Base-by-base conservation (phyloP, 2,888 invertebrate species). In the Acronicta leporina region DNA sequence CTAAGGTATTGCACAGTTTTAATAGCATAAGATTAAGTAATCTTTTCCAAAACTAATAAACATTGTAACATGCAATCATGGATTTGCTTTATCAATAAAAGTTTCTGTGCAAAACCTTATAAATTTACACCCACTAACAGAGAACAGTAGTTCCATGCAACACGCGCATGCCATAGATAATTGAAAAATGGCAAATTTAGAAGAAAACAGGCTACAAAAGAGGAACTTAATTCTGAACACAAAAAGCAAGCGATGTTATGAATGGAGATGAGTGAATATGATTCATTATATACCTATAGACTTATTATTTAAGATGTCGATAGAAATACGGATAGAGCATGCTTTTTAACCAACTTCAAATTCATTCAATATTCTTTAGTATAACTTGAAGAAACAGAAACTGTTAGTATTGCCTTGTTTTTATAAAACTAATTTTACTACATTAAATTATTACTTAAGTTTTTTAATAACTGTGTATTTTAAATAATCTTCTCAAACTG, bases 241-340 rank as follows among this genome's bases (percentile, higher is more conserved):
- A 90, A 76, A 61, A 88, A 91, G 91, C 91, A 89, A 91, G 91
- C 89, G 73, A 90, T 89, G 90, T 81, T 57, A 74, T 85, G 87
- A 77, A 79, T 85, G 86, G 81, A 65, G 63, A 73, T 87, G 85
- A 75, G 70, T 71, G 80, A 75, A 57, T 49, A 53, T 49, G 59
- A 33, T 33, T 11, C 33, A 33, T 11, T 11, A 33, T 33, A 27
- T 10, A 33, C 33, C 11, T 35, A 5, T 35, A 11, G 33, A 4
- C 20, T 20, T 33, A 10, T 33, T 33, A 10, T 33, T 33, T 33
- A 1, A 20, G 20, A 33, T 30, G 10, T 3, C 30, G 1, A 30
- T 35, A 38, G n/a, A 40, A 50, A 52, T 50, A 6, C 3, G 47
- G 11, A 35, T 44, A 60, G 14, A 45, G 27, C 75, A 77, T 77